These are phyloP conservation scores for Mimachlamys varia DNA, from an alignment of 2,888 invertebrate species.

Conservation along the genomic window DNA sequence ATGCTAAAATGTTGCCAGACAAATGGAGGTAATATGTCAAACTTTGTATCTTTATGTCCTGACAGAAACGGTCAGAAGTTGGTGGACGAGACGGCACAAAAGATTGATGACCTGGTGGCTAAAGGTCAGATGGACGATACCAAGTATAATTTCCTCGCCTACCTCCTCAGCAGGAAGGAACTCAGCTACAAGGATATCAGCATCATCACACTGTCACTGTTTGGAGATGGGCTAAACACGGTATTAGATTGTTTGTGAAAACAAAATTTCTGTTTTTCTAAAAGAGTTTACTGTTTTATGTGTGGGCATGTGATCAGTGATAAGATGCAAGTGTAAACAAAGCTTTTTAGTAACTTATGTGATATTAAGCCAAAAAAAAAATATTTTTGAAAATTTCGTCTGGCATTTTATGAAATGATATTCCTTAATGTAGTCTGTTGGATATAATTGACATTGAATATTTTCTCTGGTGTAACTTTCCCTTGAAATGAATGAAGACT, in stretches of 20 bases:
- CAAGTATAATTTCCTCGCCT: constrained; percentile 81
- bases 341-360: too few relatives aligned
- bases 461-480: too few relatives aligned
- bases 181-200: constrained; percentile 84
- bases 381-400: too few relatives aligned
- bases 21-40: too few relatives aligned
- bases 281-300: background rate
- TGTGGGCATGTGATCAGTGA: too few relatives aligned
- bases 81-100: constrained; percentile 75
- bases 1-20: too few relatives aligned
- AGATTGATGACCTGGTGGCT: constrained; percentile 74
- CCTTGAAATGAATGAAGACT: too few relatives aligned
- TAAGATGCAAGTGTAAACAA: too few relatives aligned
- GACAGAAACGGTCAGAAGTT: constrained; percentile 70
- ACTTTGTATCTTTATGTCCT: background rate
- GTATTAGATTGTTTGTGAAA: constrained; percentile 82
- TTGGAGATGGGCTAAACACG: constrained; percentile 91
- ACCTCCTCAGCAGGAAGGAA: constrained; percentile 81
- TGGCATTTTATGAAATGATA: background rate
- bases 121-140: constrained; percentile 82
- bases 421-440: background rate
- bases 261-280: too few relatives aligned
- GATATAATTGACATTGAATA: too few relatives aligned
- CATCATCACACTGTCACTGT: constrained; percentile 89
- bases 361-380: too few relatives aligned